phyloP scores from a whole-genome alignment of 2,888 invertebrate genomes.

The Mimumesa dahlbomi region DNA sequence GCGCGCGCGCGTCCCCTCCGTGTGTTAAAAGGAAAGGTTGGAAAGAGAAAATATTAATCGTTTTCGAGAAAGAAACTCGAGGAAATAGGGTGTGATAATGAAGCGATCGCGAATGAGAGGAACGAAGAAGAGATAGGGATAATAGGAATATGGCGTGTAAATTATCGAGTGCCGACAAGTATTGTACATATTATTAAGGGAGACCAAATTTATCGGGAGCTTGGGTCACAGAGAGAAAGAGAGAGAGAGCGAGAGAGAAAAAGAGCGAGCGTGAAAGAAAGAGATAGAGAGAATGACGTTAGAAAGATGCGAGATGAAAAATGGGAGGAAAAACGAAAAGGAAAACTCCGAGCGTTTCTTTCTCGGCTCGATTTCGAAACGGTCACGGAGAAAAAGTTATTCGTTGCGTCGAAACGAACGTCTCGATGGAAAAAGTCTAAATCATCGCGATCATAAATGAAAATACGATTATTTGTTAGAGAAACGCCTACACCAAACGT shows the following conservation, averaged over 20 bases:
- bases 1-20: background rate
- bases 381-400: background rate
- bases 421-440: slow-evolving; percentile 10
- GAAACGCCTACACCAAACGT: background rate
- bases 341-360: slow-evolving; percentile 38
- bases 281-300: background rate
- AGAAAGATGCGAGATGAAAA: background rate
- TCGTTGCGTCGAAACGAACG: background rate
- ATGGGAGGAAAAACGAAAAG: background rate
- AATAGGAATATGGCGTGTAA: slow-evolving; percentile 62
- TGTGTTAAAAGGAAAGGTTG: background rate
- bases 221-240: background rate
- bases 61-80: slow-evolving; percentile 29
- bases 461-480: background rate
- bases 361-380: slow-evolving; percentile 12
- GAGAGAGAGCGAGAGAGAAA: slow-evolving; percentile 4
- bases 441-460: slow-evolving; percentile 8
- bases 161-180: slow-evolving; percentile 70
- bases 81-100: slow-evolving; percentile 18
- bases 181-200: slow-evolving; percentile 75
- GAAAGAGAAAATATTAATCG: slow-evolving; percentile 20
- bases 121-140: slow-evolving; percentile 20
- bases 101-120: slow-evolving; percentile 28
- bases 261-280: slow-evolving; percentile 2
- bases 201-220: slow-evolving; percentile 55